Evolutionary conservation across 2,797 vertebrate genomes (phyloP), one percentile per base, ranked within the genome.

Genomic region (Graptemys geographica): DNA sequence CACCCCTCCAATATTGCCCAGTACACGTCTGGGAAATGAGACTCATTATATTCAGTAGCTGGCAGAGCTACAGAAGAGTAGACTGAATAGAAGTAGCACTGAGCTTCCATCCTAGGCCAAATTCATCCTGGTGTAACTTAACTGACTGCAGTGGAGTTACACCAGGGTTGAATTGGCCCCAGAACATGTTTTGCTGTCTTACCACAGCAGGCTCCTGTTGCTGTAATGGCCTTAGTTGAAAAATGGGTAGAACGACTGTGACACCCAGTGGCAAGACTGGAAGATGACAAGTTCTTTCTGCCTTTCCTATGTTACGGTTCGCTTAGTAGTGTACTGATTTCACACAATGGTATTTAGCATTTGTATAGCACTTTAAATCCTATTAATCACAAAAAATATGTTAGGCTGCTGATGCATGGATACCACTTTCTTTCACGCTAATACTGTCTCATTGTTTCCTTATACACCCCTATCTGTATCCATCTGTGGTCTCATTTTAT

Each of bases 211-310:
- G 41, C 74, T 31, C 15, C 7, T 47, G 44, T 49, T 78, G 74
- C 74, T 28, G 44, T 31, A 49, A 31, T 31, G 27, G 11, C 27
- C 44, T 6, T 72, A 72, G 72, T 41, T 10, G 51, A 28, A 41
- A 41, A 78, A 4, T 25, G 44, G 1, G 4, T 53, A 79, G 83
- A 84, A 44, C 84, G 89, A 92, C 6, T 28, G 52, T 87, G 95
- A 94, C 97, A 96, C 96, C 96, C 3, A 53, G 96, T 95, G 97
- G 97, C 84, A 86, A 92, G 44, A 91, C 33, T 6, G 18, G 28
- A 88, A 92, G 94, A 92, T 31, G 49, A 21, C 90, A 37, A 86
- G 1, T 51, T 28, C 76, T 4, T 78, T 78, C 65, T 78, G 12
- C 25, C 41, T 47, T 31, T 78, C 44, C 27, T 18, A 41, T 1